These are phyloP conservation scores for Cyprinodon tularosa DNA, from an alignment of 2,113 vertebrate species.

Conservation along the genomic window DNA sequence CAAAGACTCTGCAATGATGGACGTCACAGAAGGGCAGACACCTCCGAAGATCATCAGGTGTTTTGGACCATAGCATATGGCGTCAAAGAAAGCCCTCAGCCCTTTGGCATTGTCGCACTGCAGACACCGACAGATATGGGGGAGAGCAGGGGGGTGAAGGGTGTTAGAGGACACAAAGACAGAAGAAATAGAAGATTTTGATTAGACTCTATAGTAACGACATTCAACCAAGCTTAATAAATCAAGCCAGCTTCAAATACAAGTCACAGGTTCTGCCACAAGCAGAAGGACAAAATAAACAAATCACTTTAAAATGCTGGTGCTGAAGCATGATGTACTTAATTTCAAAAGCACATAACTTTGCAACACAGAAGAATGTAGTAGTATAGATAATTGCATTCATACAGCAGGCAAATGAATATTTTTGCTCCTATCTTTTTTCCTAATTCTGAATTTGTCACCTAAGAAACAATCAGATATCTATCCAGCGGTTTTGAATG, in stretches of 20 bases:
- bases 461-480: too few relatives aligned
- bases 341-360: too few relatives aligned
- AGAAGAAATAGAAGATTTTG: not conserved
- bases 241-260: not conserved
- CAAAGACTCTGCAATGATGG: constrained; percentile 97
- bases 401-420: too few relatives aligned
- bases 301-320: too few relatives aligned
- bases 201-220: constrained; percentile 6
- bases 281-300: too few relatives aligned
- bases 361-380: too few relatives aligned
- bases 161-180: not conserved
- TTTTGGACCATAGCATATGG: constrained; percentile 98
- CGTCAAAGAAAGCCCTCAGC: constrained; percentile 97
- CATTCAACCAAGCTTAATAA: not conserved
- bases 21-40: constrained; percentile 96
- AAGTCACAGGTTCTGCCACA: too few relatives aligned
- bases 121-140: constrained; percentile 13
- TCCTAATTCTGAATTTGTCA: too few relatives aligned
- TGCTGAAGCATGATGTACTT: too few relatives aligned
- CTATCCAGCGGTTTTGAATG: too few relatives aligned
- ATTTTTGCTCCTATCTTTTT: too few relatives aligned
- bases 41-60: constrained; percentile 99
- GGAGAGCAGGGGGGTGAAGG: not conserved
- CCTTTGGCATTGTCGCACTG: constrained; percentile 99
- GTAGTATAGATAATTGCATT: too few relatives aligned